A percentile compares a stretch with the other conserved stretches of the same genome.
Conservation (phyloP, 2,113 vertebrate genomes). For the Onychostoma macrolepis region DNA sequence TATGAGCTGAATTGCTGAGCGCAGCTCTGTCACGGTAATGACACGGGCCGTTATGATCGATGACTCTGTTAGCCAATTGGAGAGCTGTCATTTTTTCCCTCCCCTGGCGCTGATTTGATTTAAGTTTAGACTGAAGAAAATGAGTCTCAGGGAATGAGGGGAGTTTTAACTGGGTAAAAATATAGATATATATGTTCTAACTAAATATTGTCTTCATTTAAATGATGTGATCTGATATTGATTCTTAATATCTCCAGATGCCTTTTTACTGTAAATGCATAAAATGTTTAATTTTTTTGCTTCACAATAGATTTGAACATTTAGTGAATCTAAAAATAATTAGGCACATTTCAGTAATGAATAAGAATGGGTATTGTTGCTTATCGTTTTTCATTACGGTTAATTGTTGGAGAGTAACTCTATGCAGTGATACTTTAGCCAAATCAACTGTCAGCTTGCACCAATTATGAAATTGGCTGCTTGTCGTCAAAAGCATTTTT, state of each 20-base stretch:
- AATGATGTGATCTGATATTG: neutral
- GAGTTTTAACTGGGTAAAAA: constrained; percentile 2
- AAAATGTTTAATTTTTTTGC: neutral
- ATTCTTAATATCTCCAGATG: neutral
- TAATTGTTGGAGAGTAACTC: neutral
- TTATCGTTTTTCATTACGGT: neutral
- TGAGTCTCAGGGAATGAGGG: neutral
- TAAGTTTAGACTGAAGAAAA: constrained; percentile 13
- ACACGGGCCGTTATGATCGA: constrained; percentile 32
- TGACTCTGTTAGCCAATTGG: constrained; percentile 36
- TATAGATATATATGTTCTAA: neutral
- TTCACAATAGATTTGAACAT: neutral
- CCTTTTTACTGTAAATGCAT: neutral
- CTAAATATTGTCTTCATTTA: neutral
- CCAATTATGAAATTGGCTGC: neutral
- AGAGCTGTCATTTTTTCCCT: constrained; percentile 32
- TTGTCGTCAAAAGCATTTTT: neutral
- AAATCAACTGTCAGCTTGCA: neutral
- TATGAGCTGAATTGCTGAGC: constrained; percentile 35
- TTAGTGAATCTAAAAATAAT: neutral
- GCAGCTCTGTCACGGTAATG: constrained; percentile 30
- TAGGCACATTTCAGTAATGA: neutral
- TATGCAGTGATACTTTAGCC: neutral
- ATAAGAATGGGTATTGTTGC: neutral
- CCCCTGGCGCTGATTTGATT: neutral